phyloP scores from a whole-genome alignment of 2,797 vertebrate species.

The Chrosomus eos region DNA sequence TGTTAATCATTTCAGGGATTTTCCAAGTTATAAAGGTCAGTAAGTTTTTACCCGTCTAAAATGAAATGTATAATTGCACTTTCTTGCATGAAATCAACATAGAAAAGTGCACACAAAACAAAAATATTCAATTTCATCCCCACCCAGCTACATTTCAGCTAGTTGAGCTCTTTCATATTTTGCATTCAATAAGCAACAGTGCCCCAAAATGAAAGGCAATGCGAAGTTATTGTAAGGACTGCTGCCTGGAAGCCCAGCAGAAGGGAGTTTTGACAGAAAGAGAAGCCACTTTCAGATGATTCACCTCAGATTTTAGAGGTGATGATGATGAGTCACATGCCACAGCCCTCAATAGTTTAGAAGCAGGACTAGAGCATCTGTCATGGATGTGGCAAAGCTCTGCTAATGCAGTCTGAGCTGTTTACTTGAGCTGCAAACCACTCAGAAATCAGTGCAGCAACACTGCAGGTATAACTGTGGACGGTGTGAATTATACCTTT shows the following conservation, averaged over 20 bases:
- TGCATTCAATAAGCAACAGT: conserved; percentile 1
- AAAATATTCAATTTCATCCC: not conserved
- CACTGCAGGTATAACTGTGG: not conserved
- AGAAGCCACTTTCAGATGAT: not conserved
- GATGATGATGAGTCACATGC: not conserved
- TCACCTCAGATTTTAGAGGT: not conserved
- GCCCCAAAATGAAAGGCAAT: not conserved
- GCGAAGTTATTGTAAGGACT: not conserved
- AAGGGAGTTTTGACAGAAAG: conserved; percentile 18
- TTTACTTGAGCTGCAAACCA: conserved; percentile 10
- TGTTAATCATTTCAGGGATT: conserved; percentile 1
- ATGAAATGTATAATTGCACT: not conserved
- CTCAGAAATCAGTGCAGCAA: conserved; percentile 17
- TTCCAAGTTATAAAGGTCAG: not conserved
- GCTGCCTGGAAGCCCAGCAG: not conserved
- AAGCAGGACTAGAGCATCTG: not conserved
- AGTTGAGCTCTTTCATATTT: not conserved
- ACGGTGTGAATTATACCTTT: not conserved
- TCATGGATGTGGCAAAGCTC: conserved; percentile 11
- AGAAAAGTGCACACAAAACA: not conserved
- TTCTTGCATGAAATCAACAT: not conserved
- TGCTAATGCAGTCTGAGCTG: conserved; percentile 7
- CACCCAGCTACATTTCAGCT: not conserved
- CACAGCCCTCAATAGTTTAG: not conserved
- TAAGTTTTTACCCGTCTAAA: not conserved